Conservation (phyloP, 2,113 vertebrate species). For the Clupea harengus region DNA sequence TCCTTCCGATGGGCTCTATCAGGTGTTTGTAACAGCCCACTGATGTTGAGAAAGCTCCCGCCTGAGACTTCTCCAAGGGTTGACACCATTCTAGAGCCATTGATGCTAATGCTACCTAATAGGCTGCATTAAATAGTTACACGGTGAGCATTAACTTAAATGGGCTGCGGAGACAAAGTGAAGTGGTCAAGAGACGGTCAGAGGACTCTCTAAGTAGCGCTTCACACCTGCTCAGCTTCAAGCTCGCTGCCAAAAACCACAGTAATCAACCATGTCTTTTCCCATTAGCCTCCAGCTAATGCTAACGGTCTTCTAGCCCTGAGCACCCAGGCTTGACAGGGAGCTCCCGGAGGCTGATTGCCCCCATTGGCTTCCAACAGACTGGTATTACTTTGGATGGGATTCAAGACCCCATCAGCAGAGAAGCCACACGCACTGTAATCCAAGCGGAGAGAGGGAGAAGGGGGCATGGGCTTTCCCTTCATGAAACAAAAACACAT, state of each 20-base stretch:
- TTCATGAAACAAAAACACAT: neutral
- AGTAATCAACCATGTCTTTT: neutral
- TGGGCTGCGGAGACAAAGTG: neutral
- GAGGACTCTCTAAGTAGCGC: neutral
- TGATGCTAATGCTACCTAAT: neutral
- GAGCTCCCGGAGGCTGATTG: neutral
- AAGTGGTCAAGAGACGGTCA: neutral
- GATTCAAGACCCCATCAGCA: neutral
- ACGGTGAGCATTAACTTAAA: neutral
- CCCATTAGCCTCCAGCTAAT: neutral
- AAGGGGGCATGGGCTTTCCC: neutral
- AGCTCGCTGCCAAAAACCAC: neutral
- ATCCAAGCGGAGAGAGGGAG: neutral
- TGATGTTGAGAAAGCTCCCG: neutral
- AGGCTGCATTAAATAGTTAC: neutral
- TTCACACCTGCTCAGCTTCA: neutral
- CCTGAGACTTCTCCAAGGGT: neutral
- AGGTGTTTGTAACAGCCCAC: neutral
- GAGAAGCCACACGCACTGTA: neutral
- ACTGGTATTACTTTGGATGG: neutral
- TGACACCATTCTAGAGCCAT: neutral
- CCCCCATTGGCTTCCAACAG: neutral
- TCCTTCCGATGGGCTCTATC: too few species aligned
- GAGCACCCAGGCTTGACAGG: neutral
- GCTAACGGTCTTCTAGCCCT: neutral